Percentiles rank a stretch among this genome's conserved stretches.
phyloP scores from a whole-genome alignment of 2,113 vertebrate genomes.

The Heptranchias perlo region DNA sequence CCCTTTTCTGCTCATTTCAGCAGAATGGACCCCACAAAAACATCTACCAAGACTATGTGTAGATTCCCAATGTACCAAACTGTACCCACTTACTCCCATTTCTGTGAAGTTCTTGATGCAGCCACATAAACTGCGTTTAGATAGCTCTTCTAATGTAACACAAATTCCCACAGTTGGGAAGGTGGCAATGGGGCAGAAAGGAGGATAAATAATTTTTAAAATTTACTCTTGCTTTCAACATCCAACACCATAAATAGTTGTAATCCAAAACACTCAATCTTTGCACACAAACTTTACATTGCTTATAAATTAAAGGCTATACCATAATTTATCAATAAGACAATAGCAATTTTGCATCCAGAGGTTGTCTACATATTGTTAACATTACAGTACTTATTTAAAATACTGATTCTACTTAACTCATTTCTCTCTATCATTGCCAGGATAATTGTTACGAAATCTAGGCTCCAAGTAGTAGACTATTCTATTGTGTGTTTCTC shows the following conservation, averaged over 20 bases:
- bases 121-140: not conserved
- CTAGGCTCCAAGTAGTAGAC: no score
- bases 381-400: not conserved
- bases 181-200: not conserved
- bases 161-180: not conserved
- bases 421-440: not conserved
- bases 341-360: not conserved
- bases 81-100: not conserved
- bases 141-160: not conserved
- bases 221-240: not conserved
- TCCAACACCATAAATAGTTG: not conserved
- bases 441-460: not conserved
- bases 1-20: not conserved
- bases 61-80: not conserved
- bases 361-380: not conserved
- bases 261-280: not conserved
- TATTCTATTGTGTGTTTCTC: no score
- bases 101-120: not conserved
- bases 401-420: not conserved
- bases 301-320: not conserved
- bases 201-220: not conserved
- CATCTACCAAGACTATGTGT: no score
- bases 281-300: not conserved
- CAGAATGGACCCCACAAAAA: not conserved
- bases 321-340: not conserved